Evolutionary conservation across 2,797 vertebrate genomes (phyloP).

Genomic region (Lithobates sylvaticus): DNA sequence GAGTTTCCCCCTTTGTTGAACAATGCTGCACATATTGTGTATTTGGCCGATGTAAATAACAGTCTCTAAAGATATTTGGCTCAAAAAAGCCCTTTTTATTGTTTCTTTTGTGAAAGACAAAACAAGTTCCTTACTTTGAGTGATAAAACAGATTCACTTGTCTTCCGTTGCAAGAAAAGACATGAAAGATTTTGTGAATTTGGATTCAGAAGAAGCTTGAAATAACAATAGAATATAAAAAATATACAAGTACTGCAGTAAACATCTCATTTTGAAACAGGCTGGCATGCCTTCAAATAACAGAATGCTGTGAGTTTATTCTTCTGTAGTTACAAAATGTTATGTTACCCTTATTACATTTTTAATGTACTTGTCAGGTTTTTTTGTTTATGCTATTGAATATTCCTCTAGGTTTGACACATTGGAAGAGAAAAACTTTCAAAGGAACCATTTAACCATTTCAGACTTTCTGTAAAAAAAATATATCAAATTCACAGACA

Average conservation of each 20-base stretch:
- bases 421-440: slow-evolving; percentile 15
- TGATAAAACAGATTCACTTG: slow-evolving; percentile 12
- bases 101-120: slow-evolving; percentile 7
- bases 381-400: slow-evolving; percentile 1
- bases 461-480: not conserved
- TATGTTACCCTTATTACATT: slow-evolving; percentile 37
- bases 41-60: not conserved
- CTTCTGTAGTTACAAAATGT: slow-evolving; percentile 26
- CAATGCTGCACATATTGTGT: not conserved
- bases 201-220: slow-evolving; percentile 3
- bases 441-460: not conserved
- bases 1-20: not conserved
- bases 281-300: slow-evolving; percentile 13
- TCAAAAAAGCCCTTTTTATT: slow-evolving; percentile 3
- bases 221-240: slow-evolving; percentile 31
- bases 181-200: slow-evolving; percentile 28
- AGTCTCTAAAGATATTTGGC: not conserved
- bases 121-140: slow-evolving; percentile 11
- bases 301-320: slow-evolving; percentile 10
- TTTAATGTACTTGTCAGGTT: slow-evolving; percentile 29
- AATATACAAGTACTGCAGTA: slow-evolving; percentile 25
- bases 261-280: slow-evolving; percentile 9
- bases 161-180: slow-evolving; percentile 18
- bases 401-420: slow-evolving; percentile 12
- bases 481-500: no score